phyloP scores from a whole-genome alignment of 2,888 invertebrate species.

The Crepidodera aurea region DNA sequence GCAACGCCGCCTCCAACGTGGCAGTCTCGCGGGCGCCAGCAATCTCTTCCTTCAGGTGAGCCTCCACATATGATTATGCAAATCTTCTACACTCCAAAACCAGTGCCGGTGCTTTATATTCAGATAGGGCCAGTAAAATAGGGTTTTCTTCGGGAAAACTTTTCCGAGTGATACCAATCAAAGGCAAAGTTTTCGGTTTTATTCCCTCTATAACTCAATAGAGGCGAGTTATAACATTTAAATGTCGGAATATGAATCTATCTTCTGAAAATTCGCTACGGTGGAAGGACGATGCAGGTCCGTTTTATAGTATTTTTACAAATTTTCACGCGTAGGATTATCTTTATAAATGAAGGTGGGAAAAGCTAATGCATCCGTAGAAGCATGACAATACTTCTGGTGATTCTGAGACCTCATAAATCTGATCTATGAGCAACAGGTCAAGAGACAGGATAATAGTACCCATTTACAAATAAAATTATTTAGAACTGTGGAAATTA shows the following conservation, averaged over 20 bases:
- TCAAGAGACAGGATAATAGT: no score
- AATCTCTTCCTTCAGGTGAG: conserved; percentile 60
- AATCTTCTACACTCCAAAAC: conserved; percentile 45
- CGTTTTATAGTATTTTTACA: not conserved
- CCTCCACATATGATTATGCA: conserved; percentile 55
- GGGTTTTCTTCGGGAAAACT: conserved; percentile 52
- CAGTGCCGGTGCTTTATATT: conserved; percentile 53
- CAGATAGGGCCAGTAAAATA: conserved; percentile 55
- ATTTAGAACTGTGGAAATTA: no score
- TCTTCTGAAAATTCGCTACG: conserved; percentile 50
- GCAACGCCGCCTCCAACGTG: conserved; percentile 38
- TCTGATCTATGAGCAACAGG: no score
- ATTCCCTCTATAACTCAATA: conserved; percentile 54
- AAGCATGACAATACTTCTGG: no score
- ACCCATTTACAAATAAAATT: no score
- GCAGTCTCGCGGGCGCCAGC: conserved; percentile 67
- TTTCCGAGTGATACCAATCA: conserved; percentile 56
- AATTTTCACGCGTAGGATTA: no score
- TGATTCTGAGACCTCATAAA: no score
- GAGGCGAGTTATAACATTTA: conserved; percentile 49
- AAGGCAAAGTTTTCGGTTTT: conserved; percentile 56
- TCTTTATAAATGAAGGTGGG: no score
- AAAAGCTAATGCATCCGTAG: no score
- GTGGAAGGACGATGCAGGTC: conserved; percentile 44
- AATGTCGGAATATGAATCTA: conserved; percentile 52